A percentile compares a stretch with the other conserved stretches of the same genome.
phyloP scores from a whole-genome alignment of 2,888 invertebrate species.

The Callimorpha dominula region DNA sequence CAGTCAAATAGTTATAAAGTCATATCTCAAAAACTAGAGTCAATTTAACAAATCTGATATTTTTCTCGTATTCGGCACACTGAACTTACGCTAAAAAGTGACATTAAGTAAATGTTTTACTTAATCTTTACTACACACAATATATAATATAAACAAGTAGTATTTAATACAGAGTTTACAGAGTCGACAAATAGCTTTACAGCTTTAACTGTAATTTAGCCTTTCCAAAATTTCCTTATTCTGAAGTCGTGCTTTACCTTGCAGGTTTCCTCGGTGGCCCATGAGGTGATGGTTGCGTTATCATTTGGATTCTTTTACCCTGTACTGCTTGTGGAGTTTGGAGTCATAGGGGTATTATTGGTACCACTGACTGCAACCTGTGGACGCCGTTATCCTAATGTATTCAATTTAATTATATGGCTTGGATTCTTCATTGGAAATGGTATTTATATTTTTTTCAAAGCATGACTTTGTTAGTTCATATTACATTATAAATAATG shows the following conservation, averaged over 20 bases:
- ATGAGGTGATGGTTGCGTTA: conserved; percentile 94
- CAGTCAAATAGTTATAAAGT: too few relatives aligned
- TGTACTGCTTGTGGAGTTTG: conserved; percentile 92
- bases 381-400: conserved; percentile 74
- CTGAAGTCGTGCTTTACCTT: background rate
- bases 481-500: too few relatives aligned
- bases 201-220: background rate
- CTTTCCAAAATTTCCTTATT: background rate
- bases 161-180: background rate
- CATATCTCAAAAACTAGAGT: too few relatives aligned
- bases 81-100: too few relatives aligned
- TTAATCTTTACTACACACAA: too few relatives aligned
- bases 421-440: conserved; percentile 92
- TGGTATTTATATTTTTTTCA: conserved; percentile 72
- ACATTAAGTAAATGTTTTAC: too few relatives aligned
- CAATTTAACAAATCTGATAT: too few relatives aligned
- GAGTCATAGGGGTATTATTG: conserved; percentile 88
- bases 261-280: conserved; percentile 93
- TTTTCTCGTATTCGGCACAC: too few relatives aligned
- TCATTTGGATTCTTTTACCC: conserved; percentile 96
- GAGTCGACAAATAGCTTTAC: background rate
- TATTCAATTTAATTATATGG: conserved; percentile 95
- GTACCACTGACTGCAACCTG: conserved; percentile 81
- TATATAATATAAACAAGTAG: background rate
- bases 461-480: too few relatives aligned